A percentile compares a stretch with the other conserved stretches of the same genome.
Evolutionary conservation across 2,113 vertebrate genomes (phyloP).

Genomic region (Muscicapa adusta): DNA sequence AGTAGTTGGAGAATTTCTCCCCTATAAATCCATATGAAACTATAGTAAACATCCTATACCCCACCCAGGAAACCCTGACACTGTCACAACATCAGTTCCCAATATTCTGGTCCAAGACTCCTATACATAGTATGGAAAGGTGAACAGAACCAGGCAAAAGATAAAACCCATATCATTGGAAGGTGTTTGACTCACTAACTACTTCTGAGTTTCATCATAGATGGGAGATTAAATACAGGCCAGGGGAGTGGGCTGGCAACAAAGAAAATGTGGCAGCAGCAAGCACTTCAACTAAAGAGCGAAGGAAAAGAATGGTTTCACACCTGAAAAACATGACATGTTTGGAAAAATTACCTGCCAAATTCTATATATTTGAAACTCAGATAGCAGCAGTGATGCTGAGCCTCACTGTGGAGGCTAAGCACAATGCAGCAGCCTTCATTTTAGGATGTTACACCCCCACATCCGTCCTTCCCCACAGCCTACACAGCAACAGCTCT

Average conservation of each 20-base stretch:
- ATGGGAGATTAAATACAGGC: background rate
- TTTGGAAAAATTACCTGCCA: background rate
- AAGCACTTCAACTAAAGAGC: background rate
- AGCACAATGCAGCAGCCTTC: background rate
- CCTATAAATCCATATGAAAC: background rate
- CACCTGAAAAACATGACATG: background rate
- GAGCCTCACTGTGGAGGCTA: background rate
- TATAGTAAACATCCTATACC: background rate
- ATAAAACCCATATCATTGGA: background rate
- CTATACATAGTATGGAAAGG: background rate
- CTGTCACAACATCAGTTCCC: background rate
- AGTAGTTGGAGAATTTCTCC: background rate
- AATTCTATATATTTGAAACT: background rate
- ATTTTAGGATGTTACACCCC: background rate
- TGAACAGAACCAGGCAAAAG: background rate
- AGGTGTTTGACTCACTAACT: background rate
- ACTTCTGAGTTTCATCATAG: background rate
- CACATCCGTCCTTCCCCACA: accelerated
- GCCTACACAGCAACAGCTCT: background rate
- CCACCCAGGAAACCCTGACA: background rate
- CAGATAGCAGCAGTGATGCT: background rate
- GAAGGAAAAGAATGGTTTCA: background rate
- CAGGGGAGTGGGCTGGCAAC: background rate
- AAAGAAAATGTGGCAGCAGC: background rate
- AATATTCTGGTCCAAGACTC: background rate